Conservation (phyloP, 2,113 vertebrate genomes). For the Seriola aureovittata region DNA sequence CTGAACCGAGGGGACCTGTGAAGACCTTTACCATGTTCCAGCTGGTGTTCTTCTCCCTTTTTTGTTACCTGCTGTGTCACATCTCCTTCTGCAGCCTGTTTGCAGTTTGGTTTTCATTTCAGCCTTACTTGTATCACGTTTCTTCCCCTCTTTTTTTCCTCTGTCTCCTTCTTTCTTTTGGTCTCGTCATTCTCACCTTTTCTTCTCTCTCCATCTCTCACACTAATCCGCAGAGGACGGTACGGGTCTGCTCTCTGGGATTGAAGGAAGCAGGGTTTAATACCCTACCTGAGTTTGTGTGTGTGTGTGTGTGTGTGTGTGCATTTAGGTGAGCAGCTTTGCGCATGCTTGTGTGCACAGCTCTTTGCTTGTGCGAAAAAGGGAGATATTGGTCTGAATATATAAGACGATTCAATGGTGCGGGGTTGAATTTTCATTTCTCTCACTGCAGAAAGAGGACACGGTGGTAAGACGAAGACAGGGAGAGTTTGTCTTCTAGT, state of each 20-base stretch:
- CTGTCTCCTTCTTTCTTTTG: constrained; percentile 49
- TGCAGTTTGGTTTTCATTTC: constrained; percentile 12
- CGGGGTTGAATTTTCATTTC: constrained; percentile 70
- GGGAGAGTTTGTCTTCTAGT: constrained; percentile 51
- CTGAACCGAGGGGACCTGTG: too few relatives aligned
- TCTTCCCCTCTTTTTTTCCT: constrained; percentile 34
- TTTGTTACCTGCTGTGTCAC: constrained; percentile 11
- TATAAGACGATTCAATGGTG: constrained; percentile 62
- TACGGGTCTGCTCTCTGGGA: constrained; percentile 60
- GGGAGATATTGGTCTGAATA: constrained; percentile 74
- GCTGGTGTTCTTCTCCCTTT: constrained; percentile 1
- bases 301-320: background rate
- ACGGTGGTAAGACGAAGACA: constrained; percentile 9
- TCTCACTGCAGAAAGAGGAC: constrained; percentile 50
- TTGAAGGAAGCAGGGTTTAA: constrained; percentile 70
- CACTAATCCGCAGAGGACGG: constrained; percentile 60
- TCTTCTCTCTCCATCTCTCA: constrained; percentile 37
- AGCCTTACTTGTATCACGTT: constrained; percentile 13
- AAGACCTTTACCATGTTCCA: background rate
- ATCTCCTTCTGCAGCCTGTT: constrained; percentile 19
- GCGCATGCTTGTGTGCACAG: constrained; percentile 40
- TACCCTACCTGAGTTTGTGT: constrained; percentile 42
- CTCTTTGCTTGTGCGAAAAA: constrained; percentile 65
- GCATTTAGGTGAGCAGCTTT: constrained; percentile 36
- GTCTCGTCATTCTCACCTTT: constrained; percentile 42